These are phyloP conservation scores for Leucophenga varia DNA, from an alignment of 1,140 invertebrate species.

Conservation along the genomic window DNA sequence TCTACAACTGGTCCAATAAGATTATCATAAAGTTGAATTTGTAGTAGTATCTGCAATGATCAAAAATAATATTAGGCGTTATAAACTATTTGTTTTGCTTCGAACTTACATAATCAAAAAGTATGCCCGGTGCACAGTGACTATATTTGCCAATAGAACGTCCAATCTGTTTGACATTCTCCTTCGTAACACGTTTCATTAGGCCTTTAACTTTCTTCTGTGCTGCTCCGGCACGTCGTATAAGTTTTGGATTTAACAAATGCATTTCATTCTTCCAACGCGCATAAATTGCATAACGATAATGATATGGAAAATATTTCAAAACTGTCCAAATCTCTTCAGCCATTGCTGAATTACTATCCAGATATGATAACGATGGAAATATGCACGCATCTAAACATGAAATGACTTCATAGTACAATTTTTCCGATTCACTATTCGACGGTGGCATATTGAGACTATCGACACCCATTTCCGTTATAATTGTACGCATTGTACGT, in stretches of 20 bases:
- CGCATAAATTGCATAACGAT: conserved; percentile 86
- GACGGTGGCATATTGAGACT: conserved; percentile 38
- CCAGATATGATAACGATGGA: conserved; percentile 87
- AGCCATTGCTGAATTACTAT: conserved; percentile 92
- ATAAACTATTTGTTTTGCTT: no score
- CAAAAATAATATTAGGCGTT: no score
- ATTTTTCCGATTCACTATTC: conserved; percentile 37
- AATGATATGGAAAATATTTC: conserved; percentile 89
- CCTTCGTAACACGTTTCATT: conserved; percentile 97
- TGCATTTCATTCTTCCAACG: conserved; percentile 93
- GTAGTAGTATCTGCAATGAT: conserved; percentile 67
- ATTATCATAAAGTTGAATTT: conserved; percentile 98
- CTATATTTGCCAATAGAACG: conserved; percentile 94
- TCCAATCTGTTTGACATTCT: conserved; percentile 96
- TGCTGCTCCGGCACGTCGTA: conserved; percentile 79
- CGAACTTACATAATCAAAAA: conserved; percentile 90
- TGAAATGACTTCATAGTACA: conserved; percentile 72
- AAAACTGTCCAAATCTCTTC: conserved; percentile 95
- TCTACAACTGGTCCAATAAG: conserved; percentile 96
- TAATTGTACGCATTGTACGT: conserved; percentile 59
- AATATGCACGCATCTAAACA: conserved; percentile 85
- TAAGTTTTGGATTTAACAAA: conserved; percentile 75
- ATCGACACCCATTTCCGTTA: conserved; percentile 45
- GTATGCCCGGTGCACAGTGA: conserved; percentile 90
- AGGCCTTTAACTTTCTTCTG: conserved; percentile 93